phyloP scores from a whole-genome alignment of 2,888 invertebrate genomes.

The Epistrophe grossulariae region DNA sequence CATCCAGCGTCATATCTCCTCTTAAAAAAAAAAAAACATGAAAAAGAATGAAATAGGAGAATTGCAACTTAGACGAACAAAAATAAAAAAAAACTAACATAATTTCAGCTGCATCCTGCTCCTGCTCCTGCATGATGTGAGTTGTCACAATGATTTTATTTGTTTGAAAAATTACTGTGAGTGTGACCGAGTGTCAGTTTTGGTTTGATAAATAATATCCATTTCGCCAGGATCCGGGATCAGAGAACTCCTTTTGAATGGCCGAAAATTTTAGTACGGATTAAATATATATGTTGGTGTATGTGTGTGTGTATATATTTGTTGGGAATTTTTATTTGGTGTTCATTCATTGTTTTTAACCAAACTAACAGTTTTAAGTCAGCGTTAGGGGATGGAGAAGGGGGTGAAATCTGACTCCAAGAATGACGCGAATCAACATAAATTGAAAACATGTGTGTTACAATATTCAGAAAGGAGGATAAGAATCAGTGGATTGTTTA shows the following conservation, averaged over 20 bases:
- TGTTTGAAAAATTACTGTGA: slow-evolving; percentile 71
- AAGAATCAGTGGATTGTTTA: too few species aligned
- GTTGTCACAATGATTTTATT: slow-evolving; percentile 75
- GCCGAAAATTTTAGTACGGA: background rate
- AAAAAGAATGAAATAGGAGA: slow-evolving; percentile 47
- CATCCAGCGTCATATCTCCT: slow-evolving; percentile 54
- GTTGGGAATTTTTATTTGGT: slow-evolving; percentile 36
- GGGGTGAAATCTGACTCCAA: background rate
- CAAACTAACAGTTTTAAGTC: background rate
- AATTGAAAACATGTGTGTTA: too few species aligned
- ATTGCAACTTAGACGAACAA: slow-evolving; percentile 25
- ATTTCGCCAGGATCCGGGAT: slow-evolving; percentile 39
- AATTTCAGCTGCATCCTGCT: slow-evolving; percentile 53
- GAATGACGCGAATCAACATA: too few species aligned
- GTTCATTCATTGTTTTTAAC: background rate
- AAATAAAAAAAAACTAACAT: background rate
- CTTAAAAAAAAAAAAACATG: background rate
- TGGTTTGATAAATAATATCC: slow-evolving; percentile 76
- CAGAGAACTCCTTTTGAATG: slow-evolving; percentile 7
- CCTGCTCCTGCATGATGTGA: slow-evolving; percentile 69
- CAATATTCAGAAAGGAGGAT: too few species aligned
- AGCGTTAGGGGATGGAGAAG: background rate
- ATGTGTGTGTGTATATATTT: background rate
- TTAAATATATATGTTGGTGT: background rate
- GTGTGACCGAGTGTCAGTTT: slow-evolving; percentile 71